Evolutionary conservation across 1,140 invertebrate genomes (phyloP), one percentile per base, ranked within the genome.

Genomic region (Drosophila teissieri): DNA sequence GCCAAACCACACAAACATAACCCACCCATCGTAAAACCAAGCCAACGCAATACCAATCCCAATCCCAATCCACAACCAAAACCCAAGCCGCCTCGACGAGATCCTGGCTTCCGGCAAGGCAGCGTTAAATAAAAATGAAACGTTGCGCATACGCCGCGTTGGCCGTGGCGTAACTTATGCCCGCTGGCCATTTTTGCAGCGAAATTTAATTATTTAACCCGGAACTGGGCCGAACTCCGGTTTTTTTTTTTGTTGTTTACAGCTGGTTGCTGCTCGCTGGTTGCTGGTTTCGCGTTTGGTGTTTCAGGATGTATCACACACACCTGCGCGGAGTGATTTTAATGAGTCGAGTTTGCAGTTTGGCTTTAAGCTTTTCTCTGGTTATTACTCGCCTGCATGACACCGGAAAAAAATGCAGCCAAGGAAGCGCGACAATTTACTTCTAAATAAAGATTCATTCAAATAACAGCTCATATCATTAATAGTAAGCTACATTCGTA

Each of bases 121-220:
- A 69, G 83, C 84, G 83, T 86, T 86, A 86, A 86, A 88, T 86
- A 86, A 88, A 89, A 88, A 75, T 88, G 84, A 79, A 77, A 82
- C 84, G 79, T 89, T 88, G 84, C 84, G 80, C 82, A 85, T 85
- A 86, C 82, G 84, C 76, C 67, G 64, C 64, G 67, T 40, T 74
- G 74, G 81, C 76, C 69, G 78, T 82, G 82, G 69, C 79, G 78
- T 88, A 83, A 83, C 84, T 89, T 89, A 88, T 78, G 84, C 76
- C 84, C 85, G 76, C 67, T 89, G 80, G 84, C 85, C 84, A 88
- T 89, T 85, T 75, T 77, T 84, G 73, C 84, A 77, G 76, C 60
- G 73, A 89, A 88, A 88, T 88, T 88, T 89, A 88, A 88, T 88
- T 88, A 88, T 88, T 88, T 88, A 88, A 84, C 84, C 84, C 84